Evolutionary conservation across 2,888 invertebrate species (phyloP), one percentile per base, ranked within the genome.

Genomic region (Caenorhabditis becei): DNA sequence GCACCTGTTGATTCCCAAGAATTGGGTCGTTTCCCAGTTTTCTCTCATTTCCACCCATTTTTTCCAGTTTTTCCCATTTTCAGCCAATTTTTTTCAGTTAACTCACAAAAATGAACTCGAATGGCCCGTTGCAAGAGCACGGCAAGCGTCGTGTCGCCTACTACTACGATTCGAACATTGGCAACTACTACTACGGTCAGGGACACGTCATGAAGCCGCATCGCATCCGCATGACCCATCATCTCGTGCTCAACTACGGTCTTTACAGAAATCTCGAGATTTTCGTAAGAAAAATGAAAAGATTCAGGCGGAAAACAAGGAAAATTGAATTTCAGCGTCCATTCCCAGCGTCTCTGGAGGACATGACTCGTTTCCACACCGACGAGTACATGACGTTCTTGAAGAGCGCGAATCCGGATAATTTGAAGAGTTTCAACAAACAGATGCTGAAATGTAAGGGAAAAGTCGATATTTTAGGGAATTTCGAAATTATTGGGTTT

Each of bases 171-270:
- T 97, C 89, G 24, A 98, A 99, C 92, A 97, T 99, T 91, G 99
- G 99, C 20, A 99, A 99, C 93, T 99, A 98, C 92, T 99, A 99
- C 92, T 99, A 99, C 94, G 99, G 85, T 1, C 97, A 97, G 92
- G 97, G 98, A 8, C 99, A 99, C 93, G 99, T 98, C 37, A 99
- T 99, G 99, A 99, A 99, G 92, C 99, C 99, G 0, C 98, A 99
- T 92, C 95, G 99, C 88, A 99, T 99, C 94, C 95, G 98, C 92
- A 99, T 99, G 98, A 97, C 99, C 5, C 99, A 99, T 92, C 99
- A 99, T 93, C 94, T 99, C 83, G 94, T 99, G 47, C 93, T 99
- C 20, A 99, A 99, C 92, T 99, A 99, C 94, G 99, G 99, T 70
- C 94, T 99, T 32, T 99, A 99, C 92, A 94, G 98, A 84, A 98